Percentiles rank a stretch among this genome's conserved stretches.
These are phyloP conservation scores for Drosophila affinis DNA, from an alignment of 2,888 invertebrate species.

Conservation along the genomic window DNA sequence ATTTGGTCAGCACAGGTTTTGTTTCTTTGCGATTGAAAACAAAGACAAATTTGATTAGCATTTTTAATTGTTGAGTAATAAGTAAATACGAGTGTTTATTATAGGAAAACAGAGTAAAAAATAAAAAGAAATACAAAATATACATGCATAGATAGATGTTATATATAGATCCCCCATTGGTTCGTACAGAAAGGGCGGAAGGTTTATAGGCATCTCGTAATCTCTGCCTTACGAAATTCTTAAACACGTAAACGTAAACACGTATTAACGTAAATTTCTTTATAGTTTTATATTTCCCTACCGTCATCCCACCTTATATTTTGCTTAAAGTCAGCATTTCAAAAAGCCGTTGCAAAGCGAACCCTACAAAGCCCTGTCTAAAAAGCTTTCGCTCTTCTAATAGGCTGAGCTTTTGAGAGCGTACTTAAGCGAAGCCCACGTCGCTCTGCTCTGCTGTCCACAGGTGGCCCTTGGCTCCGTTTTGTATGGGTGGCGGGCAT, in stretches of 20 bases:
- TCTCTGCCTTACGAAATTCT: too few species aligned
- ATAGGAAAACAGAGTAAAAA: too few species aligned
- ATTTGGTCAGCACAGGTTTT: background rate
- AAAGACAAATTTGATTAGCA: background rate
- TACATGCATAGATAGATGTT: too few species aligned
- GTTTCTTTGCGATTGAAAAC: background rate
- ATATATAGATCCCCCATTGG: too few species aligned
- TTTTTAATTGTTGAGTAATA: background rate
- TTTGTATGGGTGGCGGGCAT: background rate
- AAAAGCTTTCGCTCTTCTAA: slow-evolving; percentile 3
- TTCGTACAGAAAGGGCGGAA: too few species aligned
- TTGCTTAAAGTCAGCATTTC: background rate
- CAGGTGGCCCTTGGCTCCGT: slow-evolving; percentile 29
- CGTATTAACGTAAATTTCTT: too few species aligned
- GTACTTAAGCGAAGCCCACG: slow-evolving; percentile 1
- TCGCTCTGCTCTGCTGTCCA: slow-evolving; percentile 13
- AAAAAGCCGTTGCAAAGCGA: slow-evolving; percentile 6
- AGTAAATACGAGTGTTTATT: too few species aligned
- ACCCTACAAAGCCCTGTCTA: background rate
- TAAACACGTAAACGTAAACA: too few species aligned
- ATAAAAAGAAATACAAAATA: too few species aligned
- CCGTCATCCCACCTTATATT: too few species aligned
- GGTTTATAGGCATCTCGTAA: too few species aligned
- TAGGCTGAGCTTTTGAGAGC: slow-evolving; percentile 13
- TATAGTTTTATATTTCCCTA: too few species aligned